phyloP scores from a whole-genome alignment of 30 jellyfish, hydroid and myxozoan genomes.

The Cassiopea andromeda region DNA sequence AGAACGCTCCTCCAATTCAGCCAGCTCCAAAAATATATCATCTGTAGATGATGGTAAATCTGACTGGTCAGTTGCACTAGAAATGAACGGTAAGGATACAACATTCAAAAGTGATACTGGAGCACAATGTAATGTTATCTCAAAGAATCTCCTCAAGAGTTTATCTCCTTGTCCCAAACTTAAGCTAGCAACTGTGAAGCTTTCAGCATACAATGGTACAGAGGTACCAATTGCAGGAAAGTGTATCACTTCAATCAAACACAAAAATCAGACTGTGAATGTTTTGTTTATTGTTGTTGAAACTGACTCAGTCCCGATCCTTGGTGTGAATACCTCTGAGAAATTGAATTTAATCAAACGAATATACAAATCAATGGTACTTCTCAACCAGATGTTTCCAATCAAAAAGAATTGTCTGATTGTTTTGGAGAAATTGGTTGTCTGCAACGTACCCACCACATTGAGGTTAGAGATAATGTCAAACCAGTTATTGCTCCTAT shows the following conservation, averaged over 20 bases:
- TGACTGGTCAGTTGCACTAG: too few relatives aligned
- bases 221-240: conserved; percentile 54
- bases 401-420: background rate
- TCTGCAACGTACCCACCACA: background rate
- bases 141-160: conserved; percentile 43
- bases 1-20: conserved; percentile 19
- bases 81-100: background rate
- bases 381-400: background rate
- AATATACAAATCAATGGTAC: conserved; percentile 28
- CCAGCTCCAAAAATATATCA: conserved; percentile 18
- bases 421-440: background rate
- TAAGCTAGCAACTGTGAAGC: conserved; percentile 46
- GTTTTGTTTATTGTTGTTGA: conserved; percentile 40
- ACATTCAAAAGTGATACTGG: conserved; percentile 62
- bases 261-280: conserved; percentile 26
- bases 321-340: conserved; percentile 56
- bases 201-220: conserved; percentile 36
- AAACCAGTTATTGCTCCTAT: conserved; percentile 14
- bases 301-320: conserved; percentile 60
- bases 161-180: conserved; percentile 46
- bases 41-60: too few relatives aligned
- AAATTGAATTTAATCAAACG: conserved; percentile 51
- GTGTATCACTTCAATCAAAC: conserved; percentile 31
- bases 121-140: conserved; percentile 33
- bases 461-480: background rate